Percentiles rank a stretch among this genome's conserved stretches.
phyloP scores from a whole-genome alignment of 2,888 invertebrate species.

The Thymelicus sylvestris region DNA sequence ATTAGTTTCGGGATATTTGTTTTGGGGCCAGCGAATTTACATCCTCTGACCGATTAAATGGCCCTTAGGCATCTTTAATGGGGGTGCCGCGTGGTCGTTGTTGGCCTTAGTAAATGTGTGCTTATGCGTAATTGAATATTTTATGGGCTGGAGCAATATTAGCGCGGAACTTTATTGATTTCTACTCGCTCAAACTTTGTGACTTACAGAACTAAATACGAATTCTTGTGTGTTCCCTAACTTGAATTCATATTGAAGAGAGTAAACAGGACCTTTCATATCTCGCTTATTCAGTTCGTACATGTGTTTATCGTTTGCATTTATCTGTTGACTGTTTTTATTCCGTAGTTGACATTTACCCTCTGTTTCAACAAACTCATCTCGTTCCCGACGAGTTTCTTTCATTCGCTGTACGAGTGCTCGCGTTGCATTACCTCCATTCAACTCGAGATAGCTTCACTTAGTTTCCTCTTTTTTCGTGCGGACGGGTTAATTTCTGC shows the following conservation, averaged over 20 bases:
- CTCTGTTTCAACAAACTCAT: slow-evolving; percentile 78
- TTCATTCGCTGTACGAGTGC: slow-evolving; percentile 79
- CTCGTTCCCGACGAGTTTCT: slow-evolving; percentile 76
- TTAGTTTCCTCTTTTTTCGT: slow-evolving; percentile 83
- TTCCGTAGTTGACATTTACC: slow-evolving; percentile 82
- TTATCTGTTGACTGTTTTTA: slow-evolving; percentile 85
- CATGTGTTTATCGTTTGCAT: slow-evolving; percentile 82
- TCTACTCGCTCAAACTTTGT: slow-evolving; percentile 51
- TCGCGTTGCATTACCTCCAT: slow-evolving; percentile 79
- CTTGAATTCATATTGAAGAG: slow-evolving; percentile 41
- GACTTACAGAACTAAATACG: slow-evolving; percentile 16
- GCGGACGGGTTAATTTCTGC: slow-evolving; percentile 81
- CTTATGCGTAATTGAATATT: slow-evolving; percentile 85
- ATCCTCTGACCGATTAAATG: slow-evolving; percentile 85
- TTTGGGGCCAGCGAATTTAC: slow-evolving; percentile 83
- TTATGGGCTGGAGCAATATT: slow-evolving; percentile 78
- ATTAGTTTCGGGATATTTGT: slow-evolving; percentile 85
- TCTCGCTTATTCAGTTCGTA: slow-evolving; percentile 73
- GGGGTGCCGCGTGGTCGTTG: slow-evolving; percentile 84
- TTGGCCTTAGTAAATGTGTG: slow-evolving; percentile 83
- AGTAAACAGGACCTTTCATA: slow-evolving; percentile 70
- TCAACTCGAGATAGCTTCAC: slow-evolving; percentile 83
- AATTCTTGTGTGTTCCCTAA: slow-evolving; percentile 37
- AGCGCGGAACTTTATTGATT: slow-evolving; percentile 76
- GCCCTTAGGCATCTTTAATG: slow-evolving; percentile 85